These are phyloP conservation scores for Hyles vespertilio DNA, from an alignment of 1,140 invertebrate genomes.

Conservation along the genomic window DNA sequence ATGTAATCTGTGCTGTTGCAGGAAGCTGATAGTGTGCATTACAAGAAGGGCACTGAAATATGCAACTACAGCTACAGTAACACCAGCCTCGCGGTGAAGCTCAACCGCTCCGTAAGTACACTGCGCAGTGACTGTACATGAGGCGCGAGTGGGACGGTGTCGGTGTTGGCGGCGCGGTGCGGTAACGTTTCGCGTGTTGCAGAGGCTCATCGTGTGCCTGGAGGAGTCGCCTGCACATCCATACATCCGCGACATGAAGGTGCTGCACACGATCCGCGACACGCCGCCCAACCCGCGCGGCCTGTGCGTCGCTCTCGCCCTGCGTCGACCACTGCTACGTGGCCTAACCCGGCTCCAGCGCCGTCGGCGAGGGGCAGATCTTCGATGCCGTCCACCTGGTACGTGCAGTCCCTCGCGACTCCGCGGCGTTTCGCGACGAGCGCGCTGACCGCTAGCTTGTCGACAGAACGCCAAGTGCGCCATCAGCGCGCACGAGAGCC, in stretches of 20 bases:
- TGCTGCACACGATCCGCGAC: conserved; percentile 98
- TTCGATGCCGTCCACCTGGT: conserved; percentile 98
- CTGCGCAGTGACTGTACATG: too few relatives aligned
- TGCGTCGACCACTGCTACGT: conserved; percentile 93
- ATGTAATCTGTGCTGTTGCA: conserved; percentile 32
- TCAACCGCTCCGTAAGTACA: conserved; percentile 93
- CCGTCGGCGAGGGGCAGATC: conserved; percentile 97
- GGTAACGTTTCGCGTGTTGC: conserved; percentile 17
- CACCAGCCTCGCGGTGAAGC: conserved; percentile 96
- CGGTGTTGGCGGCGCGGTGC: too few relatives aligned
- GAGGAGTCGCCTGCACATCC: conserved; percentile 98
- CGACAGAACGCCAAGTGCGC: conserved; percentile 94
- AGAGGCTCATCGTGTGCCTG: conserved; percentile 97
- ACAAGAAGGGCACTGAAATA: conserved; percentile 98
- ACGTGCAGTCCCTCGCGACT: conserved; percentile 40
- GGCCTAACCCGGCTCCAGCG: conserved; percentile 96
- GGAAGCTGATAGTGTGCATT: conserved; percentile 89
- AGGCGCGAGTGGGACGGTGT: too few relatives aligned
- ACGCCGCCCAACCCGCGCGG: conserved; percentile 96
- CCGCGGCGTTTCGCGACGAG: neutral
- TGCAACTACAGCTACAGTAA: conserved; percentile 99
- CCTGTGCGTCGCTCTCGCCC: conserved; percentile 93
- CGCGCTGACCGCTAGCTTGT: neutral
- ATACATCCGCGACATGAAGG: conserved; percentile 99
- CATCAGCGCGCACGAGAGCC: conserved; percentile 97